Base-by-base conservation (phyloP, 2,113 vertebrate genomes). In the Callithrix jacchus region DNA sequence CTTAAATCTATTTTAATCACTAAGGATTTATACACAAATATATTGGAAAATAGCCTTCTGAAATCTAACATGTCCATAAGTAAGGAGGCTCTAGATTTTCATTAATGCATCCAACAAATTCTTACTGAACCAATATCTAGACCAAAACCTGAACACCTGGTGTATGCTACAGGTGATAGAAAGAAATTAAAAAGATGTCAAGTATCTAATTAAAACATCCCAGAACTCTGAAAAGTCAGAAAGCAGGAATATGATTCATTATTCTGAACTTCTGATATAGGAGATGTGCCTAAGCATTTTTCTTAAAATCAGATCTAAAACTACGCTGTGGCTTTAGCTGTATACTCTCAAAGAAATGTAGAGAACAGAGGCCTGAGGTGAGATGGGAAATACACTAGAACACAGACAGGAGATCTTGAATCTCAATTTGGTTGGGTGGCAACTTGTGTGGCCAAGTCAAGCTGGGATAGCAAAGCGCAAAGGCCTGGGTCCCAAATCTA, bases 21-120 rank as follows among this genome's bases (percentile, higher is more conserved):
- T 56, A n/a, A 17, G 56, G 52, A 66, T 14, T 66, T 71, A 66
- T 1, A n/a, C 8, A 40, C 20, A 84, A 49, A 42, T 30, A 20
- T 23, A 35, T 21, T 79, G 87, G 56, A 86, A 89, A 94, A 93
- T 4, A 93, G 54, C 11, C 56, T 77, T 77, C 42, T 56, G 42
- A 70, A 94, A 54, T 87, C 25, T 47, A 87, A 81, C 4, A 40
- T 76, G 1, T 54, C 87, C 54, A 6, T 61, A 85, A 89, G 52
- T 54, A 52, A 54, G 49, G 54, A 88, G 18, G 4, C 40, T 84
- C 71, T 68, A 74, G 87, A 87, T 56, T 79, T 92, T 81, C 25
- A 93, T 77, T 93, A 42, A 85, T 23, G 47, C 20, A 94, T 54
- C 30, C 64, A 93, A 73, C 47, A 91, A 93, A 71, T 84, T 58